These are phyloP conservation scores for Syritta pipiens DNA, from an alignment of 2,888 invertebrate species.

Conservation along the genomic window DNA sequence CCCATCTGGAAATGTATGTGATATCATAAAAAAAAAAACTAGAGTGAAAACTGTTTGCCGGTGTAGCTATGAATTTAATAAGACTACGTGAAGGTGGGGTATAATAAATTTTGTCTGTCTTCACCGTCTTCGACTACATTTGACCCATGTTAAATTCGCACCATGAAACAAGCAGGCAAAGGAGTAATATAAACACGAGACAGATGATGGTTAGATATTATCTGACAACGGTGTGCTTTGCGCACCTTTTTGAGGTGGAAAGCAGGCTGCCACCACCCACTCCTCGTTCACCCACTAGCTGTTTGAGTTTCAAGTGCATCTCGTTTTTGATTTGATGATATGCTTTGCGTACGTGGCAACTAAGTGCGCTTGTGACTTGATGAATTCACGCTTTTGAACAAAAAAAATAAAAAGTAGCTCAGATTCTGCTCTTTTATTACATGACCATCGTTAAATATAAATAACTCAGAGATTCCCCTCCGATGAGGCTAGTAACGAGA, in stretches of 20 bases:
- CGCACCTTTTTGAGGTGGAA: not conserved
- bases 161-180: constrained; percentile 15
- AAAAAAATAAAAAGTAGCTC: constrained; percentile 32
- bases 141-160: constrained; percentile 33
- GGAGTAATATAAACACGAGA: constrained; percentile 35
- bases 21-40: constrained; percentile 56
- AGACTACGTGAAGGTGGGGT: constrained; percentile 48
- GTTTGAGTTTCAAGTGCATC: constrained; percentile 47
- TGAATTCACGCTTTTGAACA: constrained; percentile 44
- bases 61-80: constrained; percentile 60
- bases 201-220: constrained; percentile 50
- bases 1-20: constrained; percentile 61
- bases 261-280: not conserved
- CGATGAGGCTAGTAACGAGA: not conserved
- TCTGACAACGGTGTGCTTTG: constrained; percentile 14
- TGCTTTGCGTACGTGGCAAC: constrained; percentile 21
- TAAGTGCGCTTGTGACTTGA: constrained; percentile 53
- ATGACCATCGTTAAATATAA: constrained; percentile 8
- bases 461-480: constrained; percentile 20
- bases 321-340: constrained; percentile 26
- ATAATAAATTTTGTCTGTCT: constrained; percentile 56
- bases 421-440: constrained; percentile 32
- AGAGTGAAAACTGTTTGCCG: constrained; percentile 54
- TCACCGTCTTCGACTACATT: constrained; percentile 30
- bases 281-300: not conserved